Percentiles rank a stretch among this genome's conserved stretches.
phyloP scores from a whole-genome alignment of 2,797 vertebrate species.

The Perodicticus potto region DNA sequence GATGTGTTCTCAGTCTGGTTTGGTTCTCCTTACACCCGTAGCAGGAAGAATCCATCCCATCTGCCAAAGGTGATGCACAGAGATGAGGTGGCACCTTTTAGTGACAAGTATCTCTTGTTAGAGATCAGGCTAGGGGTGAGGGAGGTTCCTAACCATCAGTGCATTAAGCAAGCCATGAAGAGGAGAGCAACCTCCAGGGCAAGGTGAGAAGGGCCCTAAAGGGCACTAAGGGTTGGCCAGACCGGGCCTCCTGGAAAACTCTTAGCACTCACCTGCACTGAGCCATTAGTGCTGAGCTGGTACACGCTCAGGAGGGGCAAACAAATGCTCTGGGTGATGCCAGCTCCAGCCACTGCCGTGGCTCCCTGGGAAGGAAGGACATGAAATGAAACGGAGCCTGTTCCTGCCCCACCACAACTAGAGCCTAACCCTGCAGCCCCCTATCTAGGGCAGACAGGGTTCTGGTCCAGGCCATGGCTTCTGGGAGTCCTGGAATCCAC shows the following conservation, averaged over 20 bases:
- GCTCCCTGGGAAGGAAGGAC: slow-evolving; percentile 91
- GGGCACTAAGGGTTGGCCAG: background rate
- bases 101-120: background rate
- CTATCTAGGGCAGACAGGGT: background rate
- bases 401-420: too few relatives aligned
- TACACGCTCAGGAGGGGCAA: slow-evolving; percentile 97
- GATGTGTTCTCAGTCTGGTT: background rate
- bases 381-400: background rate
- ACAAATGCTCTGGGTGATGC: slow-evolving; percentile 95
- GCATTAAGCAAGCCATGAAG: background rate
- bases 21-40: background rate
- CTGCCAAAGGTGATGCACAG: background rate
- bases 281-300: slow-evolving; percentile 93
- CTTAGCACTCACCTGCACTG: slow-evolving; percentile 90
- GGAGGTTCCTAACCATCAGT: background rate
- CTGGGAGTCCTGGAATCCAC: too few relatives aligned
- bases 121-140: background rate
- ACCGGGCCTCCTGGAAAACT: background rate
- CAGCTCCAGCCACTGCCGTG: slow-evolving; percentile 95
- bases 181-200: background rate
- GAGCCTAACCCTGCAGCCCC: background rate
- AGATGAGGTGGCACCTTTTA: background rate
- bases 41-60: background rate
- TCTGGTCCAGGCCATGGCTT: background rate
- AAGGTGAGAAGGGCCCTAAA: too few relatives aligned